Evolutionary conservation across 2,888 invertebrate species (phyloP), one percentile per base, ranked within the genome.

Genomic region (Calameuta filiformis): DNA sequence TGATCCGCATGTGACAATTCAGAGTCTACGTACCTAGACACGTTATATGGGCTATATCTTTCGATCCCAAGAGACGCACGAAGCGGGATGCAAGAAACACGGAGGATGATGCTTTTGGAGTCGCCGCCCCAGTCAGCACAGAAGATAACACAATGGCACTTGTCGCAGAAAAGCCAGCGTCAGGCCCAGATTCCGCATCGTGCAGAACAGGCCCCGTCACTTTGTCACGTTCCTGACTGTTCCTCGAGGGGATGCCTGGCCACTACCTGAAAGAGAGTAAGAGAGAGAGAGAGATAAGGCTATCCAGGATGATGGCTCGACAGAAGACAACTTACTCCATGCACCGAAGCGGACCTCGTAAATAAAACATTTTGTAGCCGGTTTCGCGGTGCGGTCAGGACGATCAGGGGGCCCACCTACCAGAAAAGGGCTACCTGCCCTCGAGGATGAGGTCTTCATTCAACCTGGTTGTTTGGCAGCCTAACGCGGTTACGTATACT

Each of bases 341-440:
- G 33, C 33, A 69, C 15, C 71, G 30, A 9, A 33, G n/a, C 71
- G 78, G 76, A 75, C 68, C 80, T 68, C 82, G 85, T 87, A 87
- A 86, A 88, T 87, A 87, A 88, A 88, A 85, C 86, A 81, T 88
- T 87, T 88, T 87, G 87, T 87, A 86, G 82, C 83, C 83, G 79
- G 86, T 88, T 87, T 85, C 82, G 85, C 83, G 84, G 83, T 88
- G 89, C 86, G 89, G 88, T 89, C 83, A 83, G 78, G 76, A 40
- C 40, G 40, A 81, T 30, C 71, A 33, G 71, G 76, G 76, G 84
- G 85, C 85, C 87, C 84, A 88, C 86, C 86, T 85, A 83, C 81
- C 85, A 79, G 81, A 82, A 83, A 87, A 86, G 86, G 83, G 82
- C 87, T 87, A 86, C 86, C 86, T 88, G 84, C 81, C 81, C 56